Evolutionary conservation across 2,113 vertebrate species (phyloP).

Genomic region (Salvator merianae): DNA sequence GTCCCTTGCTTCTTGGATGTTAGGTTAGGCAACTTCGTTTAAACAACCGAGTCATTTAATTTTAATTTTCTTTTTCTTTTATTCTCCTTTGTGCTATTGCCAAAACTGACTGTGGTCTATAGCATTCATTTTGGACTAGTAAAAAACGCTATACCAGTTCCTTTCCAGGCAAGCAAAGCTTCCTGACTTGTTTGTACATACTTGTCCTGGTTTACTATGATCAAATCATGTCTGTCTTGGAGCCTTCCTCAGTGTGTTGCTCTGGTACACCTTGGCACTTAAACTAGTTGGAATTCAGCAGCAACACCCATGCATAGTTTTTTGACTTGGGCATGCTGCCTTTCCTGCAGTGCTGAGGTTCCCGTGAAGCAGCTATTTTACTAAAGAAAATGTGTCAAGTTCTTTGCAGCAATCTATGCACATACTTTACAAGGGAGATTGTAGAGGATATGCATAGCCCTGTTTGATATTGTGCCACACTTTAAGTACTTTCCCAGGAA

Average conservation of each 20-base stretch:
- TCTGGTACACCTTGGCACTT: background rate
- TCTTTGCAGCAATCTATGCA: background rate
- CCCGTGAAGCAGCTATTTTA: background rate
- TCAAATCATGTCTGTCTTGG: background rate
- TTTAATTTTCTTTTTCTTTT: no score
- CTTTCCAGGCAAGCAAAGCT: conserved; percentile 15
- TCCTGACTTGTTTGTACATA: background rate
- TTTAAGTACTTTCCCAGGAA: background rate
- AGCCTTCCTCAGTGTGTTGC: background rate
- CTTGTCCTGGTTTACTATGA: background rate
- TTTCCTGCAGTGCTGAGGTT: background rate
- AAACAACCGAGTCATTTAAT: no score
- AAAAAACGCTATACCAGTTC: background rate
- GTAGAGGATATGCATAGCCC: background rate
- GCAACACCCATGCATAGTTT: background rate
- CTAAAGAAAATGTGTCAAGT: background rate
- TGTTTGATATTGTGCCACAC: background rate
- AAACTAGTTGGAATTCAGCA: background rate
- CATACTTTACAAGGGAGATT: background rate
- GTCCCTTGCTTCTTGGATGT: no score
- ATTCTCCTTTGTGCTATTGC: no score
- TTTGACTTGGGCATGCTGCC: background rate
- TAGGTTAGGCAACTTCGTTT: no score
- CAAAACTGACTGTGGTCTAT: background rate
- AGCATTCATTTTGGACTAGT: background rate